These are phyloP conservation scores for Arrhamphus sclerolepis DNA, from an alignment of 2,797 vertebrate species.

Conservation along the genomic window DNA sequence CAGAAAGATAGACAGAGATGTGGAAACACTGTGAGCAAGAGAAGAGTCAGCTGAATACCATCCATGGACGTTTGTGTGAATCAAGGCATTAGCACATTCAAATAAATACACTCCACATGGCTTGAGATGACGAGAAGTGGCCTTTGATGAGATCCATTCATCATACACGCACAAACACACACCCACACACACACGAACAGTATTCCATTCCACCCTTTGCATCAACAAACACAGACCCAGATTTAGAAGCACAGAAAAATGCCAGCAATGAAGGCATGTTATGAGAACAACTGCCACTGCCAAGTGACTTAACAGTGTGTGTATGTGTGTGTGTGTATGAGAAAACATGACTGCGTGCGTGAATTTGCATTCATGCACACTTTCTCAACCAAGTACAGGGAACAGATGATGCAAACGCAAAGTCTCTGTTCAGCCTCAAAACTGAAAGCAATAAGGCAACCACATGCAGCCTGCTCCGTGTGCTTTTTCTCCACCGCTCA, in stretches of 20 bases:
- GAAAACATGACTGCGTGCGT: neutral
- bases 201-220: constrained; percentile 60
- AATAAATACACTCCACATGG: constrained; percentile 59
- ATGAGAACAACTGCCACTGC: constrained; percentile 64
- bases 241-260: constrained; percentile 75
- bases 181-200: constrained; percentile 14
- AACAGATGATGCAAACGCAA: constrained; percentile 39
- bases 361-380: constrained; percentile 19
- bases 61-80: constrained; percentile 46
- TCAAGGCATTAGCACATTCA: constrained; percentile 49
- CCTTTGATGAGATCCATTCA: constrained; percentile 40
- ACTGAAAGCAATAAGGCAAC: constrained; percentile 32
- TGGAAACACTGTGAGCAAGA: constrained; percentile 13
- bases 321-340: constrained; percentile 23
- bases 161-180: constrained; percentile 29
- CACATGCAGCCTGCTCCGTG: constrained; percentile 47
- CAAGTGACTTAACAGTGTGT: constrained; percentile 37
- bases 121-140: constrained; percentile 35
- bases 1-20: constrained; percentile 1
- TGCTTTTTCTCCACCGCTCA: constrained; percentile 61
- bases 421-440: constrained; percentile 50
- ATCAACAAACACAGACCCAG: constrained; percentile 71
- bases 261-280: constrained; percentile 71
- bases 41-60: constrained; percentile 30
- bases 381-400: constrained; percentile 36